These are phyloP conservation scores for Ochropleura plecta DNA, from an alignment of 2,888 invertebrate genomes.

Conservation along the genomic window DNA sequence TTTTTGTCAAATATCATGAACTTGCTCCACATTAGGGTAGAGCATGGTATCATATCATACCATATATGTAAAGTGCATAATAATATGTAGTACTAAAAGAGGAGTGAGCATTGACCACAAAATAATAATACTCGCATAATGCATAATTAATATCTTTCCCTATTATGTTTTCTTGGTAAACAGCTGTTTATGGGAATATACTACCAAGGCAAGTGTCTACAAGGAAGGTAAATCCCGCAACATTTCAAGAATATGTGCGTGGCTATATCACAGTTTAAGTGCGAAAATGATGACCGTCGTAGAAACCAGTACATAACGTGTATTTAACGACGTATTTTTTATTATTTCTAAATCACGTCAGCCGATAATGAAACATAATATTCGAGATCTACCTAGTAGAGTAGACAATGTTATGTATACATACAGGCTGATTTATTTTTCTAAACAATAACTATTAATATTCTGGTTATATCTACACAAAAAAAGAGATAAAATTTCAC, in stretches of 20 bases:
- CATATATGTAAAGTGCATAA: neutral
- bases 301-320: conserved; percentile 20
- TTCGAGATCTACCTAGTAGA: conserved; percentile 10
- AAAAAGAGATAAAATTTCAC: no score
- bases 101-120: neutral
- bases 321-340: conserved; percentile 37
- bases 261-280: conserved; percentile 7
- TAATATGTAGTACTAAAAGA: neutral
- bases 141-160: neutral
- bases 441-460: neutral
- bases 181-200: neutral
- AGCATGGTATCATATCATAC: neutral
- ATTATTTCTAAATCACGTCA: conserved; percentile 20
- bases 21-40: neutral
- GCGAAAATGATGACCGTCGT: conserved; percentile 10
- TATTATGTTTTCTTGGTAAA: neutral
- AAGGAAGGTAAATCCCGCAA: neutral
- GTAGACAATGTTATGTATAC: conserved; percentile 14
- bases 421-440: neutral
- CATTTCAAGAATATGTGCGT: conserved; percentile 11
- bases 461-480: neutral
- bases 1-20: neutral
- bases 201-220: neutral
- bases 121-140: neutral
- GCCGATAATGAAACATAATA: conserved; percentile 43